Percentiles rank a stretch among this genome's conserved stretches.
These are phyloP conservation scores for Seira ritae DNA, from an alignment of 2,888 invertebrate species.

Conservation along the genomic window DNA sequence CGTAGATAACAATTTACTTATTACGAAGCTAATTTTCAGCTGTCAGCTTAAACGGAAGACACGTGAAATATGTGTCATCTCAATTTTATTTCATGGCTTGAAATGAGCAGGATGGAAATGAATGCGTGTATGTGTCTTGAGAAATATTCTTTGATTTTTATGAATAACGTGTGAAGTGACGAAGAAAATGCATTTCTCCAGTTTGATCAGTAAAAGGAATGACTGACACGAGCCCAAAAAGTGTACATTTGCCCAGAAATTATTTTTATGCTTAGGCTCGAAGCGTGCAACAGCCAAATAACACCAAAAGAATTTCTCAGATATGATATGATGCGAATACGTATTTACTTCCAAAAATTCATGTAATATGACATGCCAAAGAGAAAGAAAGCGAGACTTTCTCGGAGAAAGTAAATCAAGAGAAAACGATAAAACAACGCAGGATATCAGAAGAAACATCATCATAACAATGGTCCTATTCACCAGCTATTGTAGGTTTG, in stretches of 20 bases:
- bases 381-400: background rate
- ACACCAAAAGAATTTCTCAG: background rate
- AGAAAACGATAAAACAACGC: constrained; percentile 11
- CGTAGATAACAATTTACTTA: constrained; percentile 33
- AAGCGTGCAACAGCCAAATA: background rate
- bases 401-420: background rate
- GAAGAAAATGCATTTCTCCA: constrained; percentile 6
- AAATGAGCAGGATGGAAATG: background rate
- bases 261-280: background rate
- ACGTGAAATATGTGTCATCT: constrained; percentile 52
- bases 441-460: background rate
- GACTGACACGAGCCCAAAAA: constrained; percentile 30
- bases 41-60: constrained; percentile 50
- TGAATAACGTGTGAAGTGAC: background rate
- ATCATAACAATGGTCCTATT: background rate
- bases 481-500: no score
- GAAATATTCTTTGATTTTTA: background rate
- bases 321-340: background rate
- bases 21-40: constrained; percentile 40
- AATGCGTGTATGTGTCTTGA: constrained; percentile 7
- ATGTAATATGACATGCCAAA: background rate
- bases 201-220: constrained; percentile 14
- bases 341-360: no score
- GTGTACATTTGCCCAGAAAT: background rate
- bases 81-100: constrained; percentile 26